These are phyloP conservation scores for Epinephelus moara DNA, from an alignment of 2,113 vertebrate genomes.

Conservation along the genomic window DNA sequence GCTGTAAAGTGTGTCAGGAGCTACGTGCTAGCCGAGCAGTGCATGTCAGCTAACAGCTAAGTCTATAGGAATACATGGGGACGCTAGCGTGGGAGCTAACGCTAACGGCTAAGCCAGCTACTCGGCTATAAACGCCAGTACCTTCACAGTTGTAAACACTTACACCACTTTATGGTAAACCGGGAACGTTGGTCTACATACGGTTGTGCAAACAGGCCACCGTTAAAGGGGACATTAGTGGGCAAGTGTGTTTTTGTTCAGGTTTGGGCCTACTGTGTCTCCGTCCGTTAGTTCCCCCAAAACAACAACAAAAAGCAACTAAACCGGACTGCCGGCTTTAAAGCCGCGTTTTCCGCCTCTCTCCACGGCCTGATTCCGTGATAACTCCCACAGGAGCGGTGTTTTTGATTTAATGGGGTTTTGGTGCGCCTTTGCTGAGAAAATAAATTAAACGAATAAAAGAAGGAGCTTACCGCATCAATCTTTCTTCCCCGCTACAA, in stretches of 20 bases:
- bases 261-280: conserved; percentile 59
- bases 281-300: conserved; percentile 44
- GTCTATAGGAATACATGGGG: conserved; percentile 24
- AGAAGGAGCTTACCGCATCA: conserved; percentile 80
- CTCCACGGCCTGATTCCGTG: fast-evolving
- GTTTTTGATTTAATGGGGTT: background rate
- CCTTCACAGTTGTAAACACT: fast-evolving
- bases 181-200: background rate
- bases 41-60: conserved; percentile 27
- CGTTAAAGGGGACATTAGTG: too few relatives aligned
- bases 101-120: conserved; percentile 7
- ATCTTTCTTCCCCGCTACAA: conserved; percentile 78
- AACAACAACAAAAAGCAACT: conserved; percentile 75
- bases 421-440: fast-evolving
- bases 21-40: conserved; percentile 24
- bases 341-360: fast-evolving
- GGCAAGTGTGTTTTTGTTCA: conserved; percentile 22
- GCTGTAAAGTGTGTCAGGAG: conserved; percentile 7
- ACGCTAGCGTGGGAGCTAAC: conserved; percentile 64
- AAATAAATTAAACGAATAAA: conserved; percentile 45
- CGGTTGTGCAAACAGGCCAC: background rate
- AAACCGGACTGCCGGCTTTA: background rate
- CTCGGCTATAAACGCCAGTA: background rate
- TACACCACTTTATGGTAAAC: fast-evolving
- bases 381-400: fast-evolving